Base-by-base conservation (phyloP, 2,888 invertebrate species). In the Lydus trimaculatus region DNA sequence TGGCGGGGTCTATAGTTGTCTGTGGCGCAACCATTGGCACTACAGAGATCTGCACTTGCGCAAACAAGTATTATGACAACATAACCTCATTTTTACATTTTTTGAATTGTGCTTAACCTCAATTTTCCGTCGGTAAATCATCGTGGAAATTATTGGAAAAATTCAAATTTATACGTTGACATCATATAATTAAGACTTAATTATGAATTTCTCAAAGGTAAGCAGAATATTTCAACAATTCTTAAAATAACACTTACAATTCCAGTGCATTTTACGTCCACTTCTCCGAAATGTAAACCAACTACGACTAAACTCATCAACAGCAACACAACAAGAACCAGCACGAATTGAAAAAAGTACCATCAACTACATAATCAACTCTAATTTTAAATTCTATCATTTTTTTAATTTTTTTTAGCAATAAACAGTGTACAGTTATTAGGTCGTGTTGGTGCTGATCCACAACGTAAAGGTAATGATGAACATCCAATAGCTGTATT, bases 401-500 rank as follows among this genome's bases (percentile, higher is more conserved):
- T n/a, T n/a, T n/a, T n/a, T n/a, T n/a, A n/a, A n/a, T n/a, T n/a
- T n/a, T n/a, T n/a, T 62, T 56, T 75, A 94, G 94, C 94, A 63
- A 86, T 97, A 63, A 97, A 97, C 85, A 91, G 90, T 84, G 94
- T 97, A 0, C 94, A 92, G 25, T 85, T 98, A 48, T 84, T 98
- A 64, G 97, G 97, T 3, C 88, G 97, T 82, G 94, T 94, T 48
- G 97, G 97, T 0, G 91, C 89, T n/a, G 94, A 95, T 82, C 96
- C 97, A 1, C 94, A 96, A 82, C 90, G 92, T 81, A 90, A 95
- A 74, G 97, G 97, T 2, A 89, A 89, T 1, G 90, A 91, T 63
- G 89, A 93, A 69, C 95, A 94, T 84, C 97, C 97, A 2, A 94
- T 97, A 28, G 90, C 95, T 31, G 90, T 94, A 74, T 97, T 98